Evolutionary conservation across 2,888 invertebrate genomes (phyloP).

Genomic region (Drosophila antonietae): DNA sequence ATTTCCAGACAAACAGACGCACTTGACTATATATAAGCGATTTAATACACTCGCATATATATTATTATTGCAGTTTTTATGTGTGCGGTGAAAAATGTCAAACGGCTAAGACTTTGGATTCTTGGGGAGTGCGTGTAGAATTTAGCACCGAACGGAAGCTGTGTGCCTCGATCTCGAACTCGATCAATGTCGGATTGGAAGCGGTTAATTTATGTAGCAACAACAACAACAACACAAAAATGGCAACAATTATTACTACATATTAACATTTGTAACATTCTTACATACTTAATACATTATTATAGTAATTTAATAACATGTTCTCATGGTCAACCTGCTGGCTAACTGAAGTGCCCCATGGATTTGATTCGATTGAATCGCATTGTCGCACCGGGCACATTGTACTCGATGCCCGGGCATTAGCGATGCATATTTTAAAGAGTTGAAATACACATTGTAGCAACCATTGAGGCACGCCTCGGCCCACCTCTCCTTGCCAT

Average conservation of each 20-base stretch:
- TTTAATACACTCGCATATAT: not conserved
- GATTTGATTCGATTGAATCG: slow-evolving; percentile 36
- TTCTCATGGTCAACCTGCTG: slow-evolving; percentile 83
- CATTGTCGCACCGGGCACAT: slow-evolving; percentile 35
- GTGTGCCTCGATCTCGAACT: slow-evolving; percentile 17
- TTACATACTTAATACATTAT: slow-evolving; percentile 80
- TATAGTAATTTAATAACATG: slow-evolving; percentile 83
- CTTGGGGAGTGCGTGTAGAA: slow-evolving; percentile 47
- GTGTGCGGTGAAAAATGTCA: slow-evolving; percentile 61
- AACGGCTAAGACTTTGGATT: slow-evolving; percentile 37
- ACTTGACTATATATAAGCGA: slow-evolving; percentile 2
- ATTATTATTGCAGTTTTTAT: slow-evolving; percentile 27
- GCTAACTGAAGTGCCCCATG: slow-evolving; percentile 25
- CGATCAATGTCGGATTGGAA: slow-evolving; percentile 41
- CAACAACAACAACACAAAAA: slow-evolving; percentile 29
- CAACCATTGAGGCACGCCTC: slow-evolving; percentile 10
- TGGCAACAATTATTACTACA: slow-evolving; percentile 78
- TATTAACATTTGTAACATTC: slow-evolving; percentile 82
- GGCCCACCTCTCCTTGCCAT: slow-evolving; percentile 6
- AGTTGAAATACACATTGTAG: slow-evolving; percentile 72
- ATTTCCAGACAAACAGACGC: slow-evolving; percentile 7
- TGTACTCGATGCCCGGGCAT: slow-evolving; percentile 36
- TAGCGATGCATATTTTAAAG: slow-evolving; percentile 73
- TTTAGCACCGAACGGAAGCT: slow-evolving; percentile 46
- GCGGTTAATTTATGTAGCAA: slow-evolving; percentile 50